These are phyloP conservation scores for Eupelmus urozonus DNA, from an alignment of 2,888 invertebrate genomes.

Conservation along the genomic window DNA sequence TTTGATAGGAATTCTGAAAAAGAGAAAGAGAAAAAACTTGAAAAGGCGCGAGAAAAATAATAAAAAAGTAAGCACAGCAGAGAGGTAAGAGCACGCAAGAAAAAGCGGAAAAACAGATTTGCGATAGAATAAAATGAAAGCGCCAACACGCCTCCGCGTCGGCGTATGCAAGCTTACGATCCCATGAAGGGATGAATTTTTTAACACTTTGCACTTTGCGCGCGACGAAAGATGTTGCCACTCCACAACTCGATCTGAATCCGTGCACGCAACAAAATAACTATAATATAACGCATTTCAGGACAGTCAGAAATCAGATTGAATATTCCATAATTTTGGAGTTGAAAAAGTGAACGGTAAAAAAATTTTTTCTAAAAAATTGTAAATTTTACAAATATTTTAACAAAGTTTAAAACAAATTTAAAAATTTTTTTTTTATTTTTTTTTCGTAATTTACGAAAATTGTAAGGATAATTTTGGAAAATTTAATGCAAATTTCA, in stretches of 20 bases:
- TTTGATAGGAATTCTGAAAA: too few species aligned
- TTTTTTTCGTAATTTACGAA: too few species aligned
- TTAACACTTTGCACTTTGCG: conserved; percentile 45
- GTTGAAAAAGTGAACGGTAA: too few species aligned
- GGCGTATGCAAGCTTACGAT: conserved; percentile 5
- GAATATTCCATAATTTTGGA: conserved; percentile 30
- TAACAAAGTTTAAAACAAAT: too few species aligned
- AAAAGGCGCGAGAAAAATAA: neutral
- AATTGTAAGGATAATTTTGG: conserved; percentile 1
- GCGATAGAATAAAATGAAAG: neutral
- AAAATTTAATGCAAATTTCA: neutral
- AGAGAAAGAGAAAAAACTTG: conserved; percentile 1
- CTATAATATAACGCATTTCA: conserved; percentile 19
- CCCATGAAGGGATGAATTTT: conserved; percentile 59
- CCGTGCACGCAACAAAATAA: conserved; percentile 7
- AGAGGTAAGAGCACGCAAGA: neutral
- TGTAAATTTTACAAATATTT: too few species aligned
- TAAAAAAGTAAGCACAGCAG: too few species aligned
- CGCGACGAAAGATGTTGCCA: neutral
- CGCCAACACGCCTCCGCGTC: neutral
- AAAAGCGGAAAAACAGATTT: neutral
- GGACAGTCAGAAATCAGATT: conserved; percentile 37
- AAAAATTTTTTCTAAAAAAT: too few species aligned
- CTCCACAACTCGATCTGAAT: neutral
- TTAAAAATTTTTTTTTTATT: too few species aligned